A percentile compares a stretch with the other conserved stretches of the same genome.
phyloP scores from a whole-genome alignment of 2,797 vertebrate genomes.

The Schizothorax lantsangensis region DNA sequence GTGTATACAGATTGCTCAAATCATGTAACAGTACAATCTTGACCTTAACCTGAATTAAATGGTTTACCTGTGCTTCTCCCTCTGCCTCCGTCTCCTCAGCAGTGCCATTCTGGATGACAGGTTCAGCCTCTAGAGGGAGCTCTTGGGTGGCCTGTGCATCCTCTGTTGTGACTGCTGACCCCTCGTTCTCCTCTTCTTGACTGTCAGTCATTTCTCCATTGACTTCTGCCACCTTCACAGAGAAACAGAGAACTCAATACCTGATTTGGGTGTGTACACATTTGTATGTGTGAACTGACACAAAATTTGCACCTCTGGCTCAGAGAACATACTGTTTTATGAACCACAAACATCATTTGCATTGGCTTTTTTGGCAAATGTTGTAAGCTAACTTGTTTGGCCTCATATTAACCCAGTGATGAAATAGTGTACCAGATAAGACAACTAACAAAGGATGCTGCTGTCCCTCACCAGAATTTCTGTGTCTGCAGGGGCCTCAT shows the following conservation, averaged over 20 bases:
- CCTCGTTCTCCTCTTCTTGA: constrained; percentile 8
- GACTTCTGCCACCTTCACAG: constrained; percentile 40
- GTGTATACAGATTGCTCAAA: background rate
- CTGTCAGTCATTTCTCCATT: constrained; percentile 49
- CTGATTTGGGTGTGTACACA: background rate
- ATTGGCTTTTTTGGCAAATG: too few relatives aligned
- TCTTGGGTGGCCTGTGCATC: background rate
- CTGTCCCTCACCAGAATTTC: constrained; percentile 47
- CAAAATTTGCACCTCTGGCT: background rate
- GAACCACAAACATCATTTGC: background rate
- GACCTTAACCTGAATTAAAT: too few relatives aligned
- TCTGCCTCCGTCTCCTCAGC: constrained; percentile 38
- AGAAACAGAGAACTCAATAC: background rate
- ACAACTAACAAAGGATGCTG: background rate
- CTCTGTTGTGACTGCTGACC: background rate
- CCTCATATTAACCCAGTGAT: background rate
- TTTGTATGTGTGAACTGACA: background rate
- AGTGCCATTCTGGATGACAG: constrained; percentile 33
- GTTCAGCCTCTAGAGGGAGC: constrained; percentile 15
- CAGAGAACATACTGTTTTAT: background rate
- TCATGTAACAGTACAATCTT: background rate
- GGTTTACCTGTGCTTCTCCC: constrained; percentile 13
- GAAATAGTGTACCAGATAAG: background rate
- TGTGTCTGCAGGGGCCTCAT: constrained; percentile 9
- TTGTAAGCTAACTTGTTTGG: background rate